A percentile compares a stretch with the other conserved stretches of the same genome.
phyloP scores from a whole-genome alignment of 1,140 invertebrate genomes.

The Belonocnema kinseyi region DNA sequence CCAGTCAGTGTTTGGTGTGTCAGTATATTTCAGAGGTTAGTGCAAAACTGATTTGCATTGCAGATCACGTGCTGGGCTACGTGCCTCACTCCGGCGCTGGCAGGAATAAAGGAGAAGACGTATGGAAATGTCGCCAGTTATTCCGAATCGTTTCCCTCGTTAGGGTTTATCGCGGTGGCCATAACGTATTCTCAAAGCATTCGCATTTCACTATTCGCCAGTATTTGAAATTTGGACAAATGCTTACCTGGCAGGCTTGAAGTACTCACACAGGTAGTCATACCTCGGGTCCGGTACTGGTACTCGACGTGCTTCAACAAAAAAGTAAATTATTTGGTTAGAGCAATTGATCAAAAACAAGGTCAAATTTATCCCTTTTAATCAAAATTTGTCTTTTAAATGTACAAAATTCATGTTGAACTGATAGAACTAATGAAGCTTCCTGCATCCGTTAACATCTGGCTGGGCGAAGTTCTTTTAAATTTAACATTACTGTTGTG shows the following conservation, averaged over 20 bases:
- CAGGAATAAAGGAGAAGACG: conserved; percentile 69
- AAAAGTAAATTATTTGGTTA: conserved; percentile 60
- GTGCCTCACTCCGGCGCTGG: conserved; percentile 49
- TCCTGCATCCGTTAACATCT: conserved; percentile 13
- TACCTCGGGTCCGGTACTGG: conserved; percentile 97
- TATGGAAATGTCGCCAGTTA: conserved; percentile 72
- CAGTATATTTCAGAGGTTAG: conserved; percentile 51
- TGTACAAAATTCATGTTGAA: background rate
- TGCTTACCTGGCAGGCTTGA: conserved; percentile 94
- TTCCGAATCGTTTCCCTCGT: conserved; percentile 71
- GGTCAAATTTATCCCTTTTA: no score
- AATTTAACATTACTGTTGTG: conserved; percentile 23
- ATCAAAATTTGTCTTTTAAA: no score
- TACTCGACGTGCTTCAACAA: conserved; percentile 89
- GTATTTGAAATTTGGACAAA: conserved; percentile 48
- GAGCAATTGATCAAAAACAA: conserved; percentile 34
- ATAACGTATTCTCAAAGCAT: conserved; percentile 60
- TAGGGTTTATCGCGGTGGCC: conserved; percentile 57
- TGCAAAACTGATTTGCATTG: conserved; percentile 70
- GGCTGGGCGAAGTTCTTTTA: conserved; percentile 44
- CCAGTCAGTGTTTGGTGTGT: conserved; percentile 41
- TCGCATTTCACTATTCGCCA: conserved; percentile 46
- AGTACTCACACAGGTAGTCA: conserved; percentile 95
- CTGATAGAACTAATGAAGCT: background rate
- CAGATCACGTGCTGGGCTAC: conserved; percentile 66